Conservation (phyloP, 2,797 vertebrate species). For the Dendrocincla fuliginosa region DNA sequence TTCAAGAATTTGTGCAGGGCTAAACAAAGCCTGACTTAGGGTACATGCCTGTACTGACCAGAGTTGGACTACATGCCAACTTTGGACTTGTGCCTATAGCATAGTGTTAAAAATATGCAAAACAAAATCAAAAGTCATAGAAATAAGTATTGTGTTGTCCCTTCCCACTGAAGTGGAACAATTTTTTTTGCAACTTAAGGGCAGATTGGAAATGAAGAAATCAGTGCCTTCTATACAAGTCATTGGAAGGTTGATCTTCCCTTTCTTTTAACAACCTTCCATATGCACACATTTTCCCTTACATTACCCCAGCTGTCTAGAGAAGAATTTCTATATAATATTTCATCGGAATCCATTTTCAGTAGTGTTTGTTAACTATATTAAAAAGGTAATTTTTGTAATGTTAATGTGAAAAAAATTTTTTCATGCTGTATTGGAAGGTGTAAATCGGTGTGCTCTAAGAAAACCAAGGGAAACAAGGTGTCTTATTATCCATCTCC, state of each 20-base stretch:
- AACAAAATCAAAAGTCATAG: not conserved
- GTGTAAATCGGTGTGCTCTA: not conserved
- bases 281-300: not conserved
- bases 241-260: not conserved
- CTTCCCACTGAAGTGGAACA: not conserved
- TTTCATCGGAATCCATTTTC: constrained; percentile 10
- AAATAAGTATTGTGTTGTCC: not conserved
- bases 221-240: not conserved
- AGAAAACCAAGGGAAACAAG: not conserved
- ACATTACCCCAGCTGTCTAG: not conserved
- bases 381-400: constrained; percentile 13
- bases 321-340: constrained; percentile 6
- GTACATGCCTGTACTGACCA: not conserved
- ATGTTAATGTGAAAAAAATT: constrained; percentile 8
- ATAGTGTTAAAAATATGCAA: not conserved
- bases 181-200: not conserved
- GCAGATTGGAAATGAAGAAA: constrained; percentile 4
- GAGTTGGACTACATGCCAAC: not conserved
- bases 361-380: not conserved
- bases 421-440: constrained; percentile 7
- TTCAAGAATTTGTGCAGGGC: not conserved
- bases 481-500: constrained; percentile 51
- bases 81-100: not conserved
- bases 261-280: not conserved
- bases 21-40: not conserved